A percentile compares a stretch with the other conserved stretches of the same genome.
Evolutionary conservation across 1,140 invertebrate genomes (phyloP).

Genomic region (Mercenaria mercenaria): DNA sequence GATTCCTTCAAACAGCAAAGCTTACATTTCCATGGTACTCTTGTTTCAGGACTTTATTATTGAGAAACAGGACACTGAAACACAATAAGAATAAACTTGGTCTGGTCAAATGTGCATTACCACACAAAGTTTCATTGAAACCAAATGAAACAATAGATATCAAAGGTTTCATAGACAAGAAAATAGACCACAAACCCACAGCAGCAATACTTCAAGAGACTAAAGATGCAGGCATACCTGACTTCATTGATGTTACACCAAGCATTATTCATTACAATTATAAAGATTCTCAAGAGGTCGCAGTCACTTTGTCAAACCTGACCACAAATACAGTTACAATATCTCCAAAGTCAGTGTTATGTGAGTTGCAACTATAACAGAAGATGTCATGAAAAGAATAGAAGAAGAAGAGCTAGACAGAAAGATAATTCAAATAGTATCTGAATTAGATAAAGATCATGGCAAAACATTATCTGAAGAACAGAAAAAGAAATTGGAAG

Average conservation of each 20-base stretch:
- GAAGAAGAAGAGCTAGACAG: background rate
- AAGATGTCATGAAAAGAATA: background rate
- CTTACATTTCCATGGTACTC: conserved; percentile 56
- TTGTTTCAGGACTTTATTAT: conserved; percentile 27
- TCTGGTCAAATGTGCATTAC: background rate
- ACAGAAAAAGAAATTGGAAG: background rate
- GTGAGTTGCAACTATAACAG: conserved; percentile 17
- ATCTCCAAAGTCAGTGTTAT: conserved; percentile 28
- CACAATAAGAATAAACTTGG: conserved; percentile 1
- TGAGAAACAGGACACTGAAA: conserved; percentile 20
- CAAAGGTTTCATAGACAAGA: background rate
- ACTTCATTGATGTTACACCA: conserved; percentile 22
- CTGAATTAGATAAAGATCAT: background rate
- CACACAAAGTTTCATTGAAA: background rate
- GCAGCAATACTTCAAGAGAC: conserved; percentile 7
- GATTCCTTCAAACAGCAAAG: conserved; percentile 63
- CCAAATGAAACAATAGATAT: background rate
- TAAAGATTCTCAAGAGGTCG: background rate
- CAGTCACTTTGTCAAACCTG: conserved; percentile 18
- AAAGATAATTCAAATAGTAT: background rate
- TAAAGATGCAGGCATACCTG: background rate
- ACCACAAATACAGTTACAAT: conserved; percentile 30
- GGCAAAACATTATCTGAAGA: background rate
- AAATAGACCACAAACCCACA: background rate
- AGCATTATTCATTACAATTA: background rate